Base-by-base conservation (phyloP, 2,113 vertebrate species). In the Entosphenus tridentatus region DNA sequence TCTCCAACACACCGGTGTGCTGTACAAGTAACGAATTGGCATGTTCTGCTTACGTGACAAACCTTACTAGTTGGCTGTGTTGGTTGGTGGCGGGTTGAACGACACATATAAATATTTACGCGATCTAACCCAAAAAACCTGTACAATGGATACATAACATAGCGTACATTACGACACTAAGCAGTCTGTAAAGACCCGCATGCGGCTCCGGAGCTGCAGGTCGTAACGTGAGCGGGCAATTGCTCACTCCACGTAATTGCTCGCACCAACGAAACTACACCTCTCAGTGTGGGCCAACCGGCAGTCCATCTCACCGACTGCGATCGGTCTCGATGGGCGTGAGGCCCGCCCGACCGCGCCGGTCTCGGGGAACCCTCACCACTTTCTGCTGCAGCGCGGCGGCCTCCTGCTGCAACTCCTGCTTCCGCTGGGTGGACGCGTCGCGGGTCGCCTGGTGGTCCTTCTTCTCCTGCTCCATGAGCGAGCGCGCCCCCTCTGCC, bases 381-480 rank as follows among this genome's bases (percentile, higher is more conserved):
- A 83, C 67, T 74, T 85, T 84, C 71, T 81, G 77, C 75, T 87
- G 81, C 67, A 83, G 75, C 9, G 83, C 80, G 72, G 78, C 76
- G 69, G 76, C 81, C 73, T 87, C 81, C 68, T 77, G 78, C 70
- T 82, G 85, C 71, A 85, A 75, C 70, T 86, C 81, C 56, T 87
- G 83, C 75, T 89, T 86, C 72, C 77, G 83, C 70, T 83, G 82
- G 74, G 76, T 81, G 75, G 82, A 71, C 65, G 81, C 68, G 69
- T 87, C 84, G 75, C 74, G 84, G 55, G 87, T 77, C 73, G 76
- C 72, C 76, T 87, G 83, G 73, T 88, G 85, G 3, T 62, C 81
- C 57, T 76, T 83, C 70, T 83, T 83, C 75, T 96, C 87, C 73
- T 88, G 79, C 73, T 89, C 84, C 54, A 95, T 73, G 67, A 73